These are phyloP conservation scores for Microctonus brassicae DNA, from an alignment of 2,888 invertebrate genomes.

Conservation along the genomic window DNA sequence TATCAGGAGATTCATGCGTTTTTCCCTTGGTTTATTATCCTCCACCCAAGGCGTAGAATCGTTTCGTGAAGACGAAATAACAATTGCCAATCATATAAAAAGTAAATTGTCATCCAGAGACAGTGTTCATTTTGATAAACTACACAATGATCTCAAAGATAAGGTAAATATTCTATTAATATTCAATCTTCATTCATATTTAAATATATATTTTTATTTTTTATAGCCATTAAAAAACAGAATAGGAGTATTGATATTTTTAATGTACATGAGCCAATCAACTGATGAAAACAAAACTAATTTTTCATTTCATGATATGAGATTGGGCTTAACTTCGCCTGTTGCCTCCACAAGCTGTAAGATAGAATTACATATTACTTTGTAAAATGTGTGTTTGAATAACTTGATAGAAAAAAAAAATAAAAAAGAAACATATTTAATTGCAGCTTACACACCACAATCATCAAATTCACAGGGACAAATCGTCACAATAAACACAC, in stretches of 20 bases:
- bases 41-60: slow-evolving; percentile 61
- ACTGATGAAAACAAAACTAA: slow-evolving; percentile 54
- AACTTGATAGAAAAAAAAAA: not conserved
- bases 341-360: slow-evolving; percentile 62
- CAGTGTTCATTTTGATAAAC: slow-evolving; percentile 60
- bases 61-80: slow-evolving; percentile 62
- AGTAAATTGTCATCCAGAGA: slow-evolving; percentile 60
- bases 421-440: too few relatives aligned
- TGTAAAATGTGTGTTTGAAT: not conserved
- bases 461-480: slow-evolving; percentile 53
- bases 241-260: slow-evolving; percentile 57
- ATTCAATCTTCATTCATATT: not conserved
- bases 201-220: not conserved
- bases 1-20: slow-evolving; percentile 58
- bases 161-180: slow-evolving; percentile 52
- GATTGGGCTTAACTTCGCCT: slow-evolving; percentile 55
- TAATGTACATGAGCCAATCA: slow-evolving; percentile 58
- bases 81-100: slow-evolving; percentile 59
- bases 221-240: slow-evolving; percentile 61
- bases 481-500: slow-evolving; percentile 54
- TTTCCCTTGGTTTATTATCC: slow-evolving; percentile 61
- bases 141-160: slow-evolving; percentile 63
- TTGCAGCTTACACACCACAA: slow-evolving; percentile 56
- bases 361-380: slow-evolving; percentile 8
- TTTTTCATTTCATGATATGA: slow-evolving; percentile 60